phyloP scores from a whole-genome alignment of 1,140 invertebrate genomes.

The Drosophila sturtevanti region DNA sequence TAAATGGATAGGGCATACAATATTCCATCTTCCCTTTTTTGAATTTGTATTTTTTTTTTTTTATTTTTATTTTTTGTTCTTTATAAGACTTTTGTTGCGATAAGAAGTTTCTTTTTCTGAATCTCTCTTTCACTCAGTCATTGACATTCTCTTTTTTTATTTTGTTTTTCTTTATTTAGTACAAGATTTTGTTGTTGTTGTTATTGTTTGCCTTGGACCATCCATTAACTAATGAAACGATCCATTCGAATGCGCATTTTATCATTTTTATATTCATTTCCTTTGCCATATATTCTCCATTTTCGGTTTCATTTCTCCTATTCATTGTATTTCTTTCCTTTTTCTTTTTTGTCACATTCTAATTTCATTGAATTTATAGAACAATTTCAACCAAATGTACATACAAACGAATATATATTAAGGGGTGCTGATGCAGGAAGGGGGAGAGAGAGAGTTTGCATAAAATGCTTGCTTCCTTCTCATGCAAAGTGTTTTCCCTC shows the following conservation, averaged over 20 bases:
- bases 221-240: conserved; percentile 79
- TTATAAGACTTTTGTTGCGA: too few species aligned
- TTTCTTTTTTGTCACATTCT: conserved; percentile 66
- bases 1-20: background rate
- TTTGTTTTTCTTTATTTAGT: conserved; percentile 19
- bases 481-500: conserved; percentile 55
- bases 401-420: background rate
- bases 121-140: background rate
- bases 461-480: conserved; percentile 7
- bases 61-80: background rate
- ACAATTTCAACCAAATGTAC: conserved; percentile 68
- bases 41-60: background rate
- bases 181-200: conserved; percentile 18
- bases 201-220: conserved; percentile 12
- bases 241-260: conserved; percentile 30
- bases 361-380: conserved; percentile 75
- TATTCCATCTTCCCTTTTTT: background rate
- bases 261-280: conserved; percentile 52
- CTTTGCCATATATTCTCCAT: conserved; percentile 34
- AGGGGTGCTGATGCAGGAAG: background rate
- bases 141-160: conserved; percentile 8
- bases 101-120: conserved; percentile 20
- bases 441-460: background rate
- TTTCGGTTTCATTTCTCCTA: too few species aligned
- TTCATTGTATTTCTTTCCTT: too few species aligned